A percentile compares a stretch with the other conserved stretches of the same genome.
phyloP scores from a whole-genome alignment of 1,140 invertebrate species.

The Delia radicum region DNA sequence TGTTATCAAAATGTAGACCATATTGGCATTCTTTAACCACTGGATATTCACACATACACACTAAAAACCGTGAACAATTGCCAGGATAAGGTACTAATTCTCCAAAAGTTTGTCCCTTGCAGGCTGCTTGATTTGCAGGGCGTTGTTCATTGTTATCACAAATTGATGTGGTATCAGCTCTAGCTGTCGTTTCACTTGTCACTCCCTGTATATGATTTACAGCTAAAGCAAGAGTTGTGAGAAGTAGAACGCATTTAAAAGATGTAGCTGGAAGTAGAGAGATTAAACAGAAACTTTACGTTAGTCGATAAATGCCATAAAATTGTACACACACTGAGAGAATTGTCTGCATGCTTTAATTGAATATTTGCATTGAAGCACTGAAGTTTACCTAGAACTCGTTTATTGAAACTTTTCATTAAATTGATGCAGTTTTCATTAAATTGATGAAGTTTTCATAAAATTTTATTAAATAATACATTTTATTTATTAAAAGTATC shows the following conservation, averaged over 20 bases:
- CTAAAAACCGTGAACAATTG: slow-evolving; percentile 39
- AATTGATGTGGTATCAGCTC: background rate
- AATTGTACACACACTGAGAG: too few relatives aligned
- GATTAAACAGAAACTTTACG: too few relatives aligned
- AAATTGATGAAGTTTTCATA: too few relatives aligned
- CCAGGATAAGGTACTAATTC: slow-evolving; percentile 42
- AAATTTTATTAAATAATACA: too few relatives aligned
- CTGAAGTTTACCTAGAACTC: too few relatives aligned
- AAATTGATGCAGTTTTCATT: too few relatives aligned
- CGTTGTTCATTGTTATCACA: slow-evolving; percentile 41
- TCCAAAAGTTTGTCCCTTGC: slow-evolving; percentile 35
- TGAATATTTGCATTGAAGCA: too few relatives aligned
- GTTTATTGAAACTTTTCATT: too few relatives aligned
- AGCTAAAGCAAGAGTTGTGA: background rate
- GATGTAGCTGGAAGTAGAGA: background rate
- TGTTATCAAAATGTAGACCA: slow-evolving; percentile 37
- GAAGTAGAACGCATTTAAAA: background rate
- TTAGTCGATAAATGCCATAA: too few relatives aligned
- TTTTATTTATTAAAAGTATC: too few relatives aligned
- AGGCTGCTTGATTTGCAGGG: slow-evolving; percentile 43
- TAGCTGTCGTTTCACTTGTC: background rate
- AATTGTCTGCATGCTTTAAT: too few relatives aligned
- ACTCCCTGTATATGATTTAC: too few relatives aligned
- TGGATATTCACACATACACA: slow-evolving; percentile 45
- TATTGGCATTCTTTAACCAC: slow-evolving; percentile 38